Evolutionary conservation across 2,888 invertebrate genomes (phyloP), one percentile per base, ranked within the genome.

Genomic region (Drosophila fulvimacula): DNA sequence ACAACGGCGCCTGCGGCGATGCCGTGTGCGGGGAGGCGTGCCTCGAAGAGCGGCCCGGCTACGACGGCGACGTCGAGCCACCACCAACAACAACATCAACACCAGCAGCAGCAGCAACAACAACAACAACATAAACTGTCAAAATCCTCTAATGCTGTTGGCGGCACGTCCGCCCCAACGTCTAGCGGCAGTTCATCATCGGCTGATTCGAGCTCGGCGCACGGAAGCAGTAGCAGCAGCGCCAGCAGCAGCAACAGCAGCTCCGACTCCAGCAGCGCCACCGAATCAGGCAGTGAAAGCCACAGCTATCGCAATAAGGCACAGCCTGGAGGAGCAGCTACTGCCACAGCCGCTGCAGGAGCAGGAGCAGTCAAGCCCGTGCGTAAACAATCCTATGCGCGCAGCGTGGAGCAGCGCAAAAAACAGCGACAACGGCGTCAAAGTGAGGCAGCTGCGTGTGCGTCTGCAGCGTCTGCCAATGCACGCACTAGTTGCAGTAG

Each of bases 121-220:
- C 44, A 24, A 10, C 36, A 52, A 69, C n/a, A n/a, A n/a, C n/a
- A n/a, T 36, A 81, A 69, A 69, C 53, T 67, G 13, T 75, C 60
- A 42, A 67, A 70, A 61, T 41, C 63, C 27, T 17, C 53, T 24
- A 51, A 59, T 27, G 82, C 77, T 32, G 72, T 19, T 27, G 48
- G 42, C 27, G 83, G 82, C 56, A 71, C 90, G 75, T 83, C 90
- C 64, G 87, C 91, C 56, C 81, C 85, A 67, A 90, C 92, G 76
- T 87, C 90, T 15, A 89, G 87, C 79, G 88, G 87, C 76, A 90
- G 88, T 59, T 90, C 91, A 42, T 88, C 91, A 79, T 91, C 91
- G 57, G 89, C 68, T 76, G 91, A 91, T 81, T 87, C 91, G 63
- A 90, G 90, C 53, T 90, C 91, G 76, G 81, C 89, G 73, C 88